Conservation (phyloP, 64 coral and sea anemone species). For the Porites australiensis region DNA sequence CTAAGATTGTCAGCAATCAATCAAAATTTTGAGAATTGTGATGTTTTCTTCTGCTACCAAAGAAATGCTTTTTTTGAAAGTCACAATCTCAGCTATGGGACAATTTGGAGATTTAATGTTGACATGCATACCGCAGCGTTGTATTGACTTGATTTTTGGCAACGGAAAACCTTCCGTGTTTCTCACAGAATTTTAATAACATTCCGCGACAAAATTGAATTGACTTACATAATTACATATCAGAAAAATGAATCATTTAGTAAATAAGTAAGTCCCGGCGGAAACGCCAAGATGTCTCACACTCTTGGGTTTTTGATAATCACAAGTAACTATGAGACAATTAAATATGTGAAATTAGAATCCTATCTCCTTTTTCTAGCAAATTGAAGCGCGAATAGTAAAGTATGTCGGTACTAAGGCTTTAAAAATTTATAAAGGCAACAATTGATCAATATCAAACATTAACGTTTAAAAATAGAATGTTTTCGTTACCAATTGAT, state of each 20-base stretch:
- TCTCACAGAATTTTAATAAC: constrained; percentile 39
- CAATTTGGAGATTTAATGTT: constrained; percentile 28
- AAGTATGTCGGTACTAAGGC: not conserved
- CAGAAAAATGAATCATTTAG: constrained; percentile 61
- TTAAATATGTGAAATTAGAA: constrained; percentile 24
- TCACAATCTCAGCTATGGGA: not conserved
- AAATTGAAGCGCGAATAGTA: constrained; percentile 9
- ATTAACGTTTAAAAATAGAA: constrained; percentile 80
- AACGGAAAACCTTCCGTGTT: constrained; percentile 6
- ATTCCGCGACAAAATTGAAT: constrained; percentile 58
- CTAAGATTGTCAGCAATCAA: constrained; percentile 60
- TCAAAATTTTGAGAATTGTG: constrained; percentile 44
- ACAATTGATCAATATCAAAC: constrained; percentile 85
- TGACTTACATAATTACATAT: constrained; percentile 56
- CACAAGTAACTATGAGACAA: not conserved
- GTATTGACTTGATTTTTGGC: not conserved
- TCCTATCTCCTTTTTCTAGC: not conserved
- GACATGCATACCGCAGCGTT: too few relatives aligned
- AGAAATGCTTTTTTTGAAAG: constrained; percentile 3
- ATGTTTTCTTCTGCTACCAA: constrained; percentile 31
- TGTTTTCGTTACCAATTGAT: constrained; percentile 69
- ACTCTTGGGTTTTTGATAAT: constrained; percentile 48
- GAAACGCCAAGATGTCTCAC: constrained; percentile 49
- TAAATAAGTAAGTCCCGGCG: constrained; percentile 34
- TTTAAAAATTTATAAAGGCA: constrained; percentile 8